Percentiles rank a stretch among this genome's conserved stretches.
These are phyloP conservation scores for Dendrolimus houi DNA, from an alignment of 2,888 invertebrate genomes.

Conservation along the genomic window DNA sequence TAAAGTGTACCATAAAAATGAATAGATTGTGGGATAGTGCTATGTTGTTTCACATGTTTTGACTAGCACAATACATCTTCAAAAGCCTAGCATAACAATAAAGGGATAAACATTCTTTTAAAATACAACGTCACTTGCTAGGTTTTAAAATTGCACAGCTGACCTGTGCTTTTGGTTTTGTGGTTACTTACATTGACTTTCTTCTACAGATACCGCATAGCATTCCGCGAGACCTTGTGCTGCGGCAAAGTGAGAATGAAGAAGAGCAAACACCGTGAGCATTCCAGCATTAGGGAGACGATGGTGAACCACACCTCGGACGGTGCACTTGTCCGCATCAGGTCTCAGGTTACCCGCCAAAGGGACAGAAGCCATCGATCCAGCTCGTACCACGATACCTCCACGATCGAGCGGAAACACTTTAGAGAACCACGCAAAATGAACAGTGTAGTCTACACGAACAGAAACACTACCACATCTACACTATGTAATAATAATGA, in stretches of 20 bases:
- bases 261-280: conserved; percentile 70
- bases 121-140: too few species aligned
- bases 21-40: too few species aligned
- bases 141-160: too few species aligned
- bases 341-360: conserved; percentile 39
- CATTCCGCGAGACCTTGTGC: conserved; percentile 85
- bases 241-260: conserved; percentile 68
- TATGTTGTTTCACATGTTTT: too few species aligned
- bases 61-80: too few species aligned
- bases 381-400: conserved; percentile 36
- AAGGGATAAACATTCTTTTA: too few species aligned
- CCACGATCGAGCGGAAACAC: conserved; percentile 39
- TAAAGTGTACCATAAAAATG: too few species aligned
- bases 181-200: not conserved
- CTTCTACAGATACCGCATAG: conserved; percentile 81
- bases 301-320: conserved; percentile 65
- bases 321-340: conserved; percentile 56
- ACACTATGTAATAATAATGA: conserved; percentile 38
- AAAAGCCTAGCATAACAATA: too few species aligned
- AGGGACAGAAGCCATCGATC: conserved; percentile 27
- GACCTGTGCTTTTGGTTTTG: not conserved
- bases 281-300: conserved; percentile 79
- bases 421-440: conserved; percentile 29
- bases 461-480: conserved; percentile 20
- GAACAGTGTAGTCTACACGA: conserved; percentile 24